A percentile compares a stretch with the other conserved stretches of the same genome.
Evolutionary conservation across 2,888 invertebrate genomes (phyloP).

Genomic region (Anthophora plumipes): DNA sequence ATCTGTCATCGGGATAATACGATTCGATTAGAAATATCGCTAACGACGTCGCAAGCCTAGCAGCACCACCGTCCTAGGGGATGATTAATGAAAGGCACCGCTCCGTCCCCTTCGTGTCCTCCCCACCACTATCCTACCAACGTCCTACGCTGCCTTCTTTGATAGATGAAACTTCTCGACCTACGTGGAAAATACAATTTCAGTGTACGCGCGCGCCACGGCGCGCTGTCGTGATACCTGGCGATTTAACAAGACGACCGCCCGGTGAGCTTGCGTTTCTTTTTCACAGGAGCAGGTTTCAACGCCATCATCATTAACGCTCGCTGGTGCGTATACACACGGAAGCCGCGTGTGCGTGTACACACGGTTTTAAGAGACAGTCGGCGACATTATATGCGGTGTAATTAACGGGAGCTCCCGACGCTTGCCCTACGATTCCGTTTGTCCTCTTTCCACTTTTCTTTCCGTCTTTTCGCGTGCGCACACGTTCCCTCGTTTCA

Average conservation of each 20-base stretch:
- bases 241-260: slow-evolving; percentile 63
- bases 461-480: slow-evolving; percentile 28
- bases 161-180: slow-evolving; percentile 63
- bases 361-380: slow-evolving; percentile 37
- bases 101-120: not conserved
- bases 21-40: slow-evolving; percentile 70
- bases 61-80: slow-evolving; percentile 19
- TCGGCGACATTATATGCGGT: slow-evolving; percentile 44
- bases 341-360: slow-evolving; percentile 18
- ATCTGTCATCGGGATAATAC: slow-evolving; percentile 67
- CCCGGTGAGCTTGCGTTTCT: slow-evolving; percentile 53
- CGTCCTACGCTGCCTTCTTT: slow-evolving; percentile 29
- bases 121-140: not conserved
- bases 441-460: slow-evolving; percentile 45
- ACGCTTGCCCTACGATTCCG: slow-evolving; percentile 49
- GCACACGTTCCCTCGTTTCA: not conserved
- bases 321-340: slow-evolving; percentile 43
- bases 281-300: slow-evolving; percentile 22
- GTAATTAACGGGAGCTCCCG: slow-evolving; percentile 59
- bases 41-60: slow-evolving; percentile 54
- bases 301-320: slow-evolving; percentile 59
- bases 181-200: slow-evolving; percentile 57
- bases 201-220: slow-evolving; percentile 34
- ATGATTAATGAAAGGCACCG: slow-evolving; percentile 67
- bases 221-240: slow-evolving; percentile 45